Base-by-base conservation (phyloP, 2,888 invertebrate species). In the Leuctra nigra region DNA sequence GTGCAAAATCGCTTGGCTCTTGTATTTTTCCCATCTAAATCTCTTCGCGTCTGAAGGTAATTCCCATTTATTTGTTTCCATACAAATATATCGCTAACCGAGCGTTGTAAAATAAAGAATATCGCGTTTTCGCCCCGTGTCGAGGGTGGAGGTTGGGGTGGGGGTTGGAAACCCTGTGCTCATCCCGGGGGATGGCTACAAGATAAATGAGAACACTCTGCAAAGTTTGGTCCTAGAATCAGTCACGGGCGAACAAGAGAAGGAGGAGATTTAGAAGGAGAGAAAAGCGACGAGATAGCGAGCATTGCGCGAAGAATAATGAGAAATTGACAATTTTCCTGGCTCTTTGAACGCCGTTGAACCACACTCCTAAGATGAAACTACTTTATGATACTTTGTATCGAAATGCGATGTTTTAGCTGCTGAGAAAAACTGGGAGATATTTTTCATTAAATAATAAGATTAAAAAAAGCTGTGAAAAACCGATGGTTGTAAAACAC, bases 271-370 rank as follows among this genome's bases (percentile, higher is more conserved):
- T 18, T 14, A 41, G 22, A 44, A 23, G 23, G 44, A 44, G 44
- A 22, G 4, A 44, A 23, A 44, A 23, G 23, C 57, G 52, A 55
- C 48, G 44, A 47, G 46, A 47, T 39, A 52, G 41, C 48, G 24
- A 59, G 52, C 59, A 61, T 55, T 54, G 48, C 53, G 57, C 54
- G 57, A 44, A 33, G 61, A 60, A 56, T 56, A 54, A 57, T 53
- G 64, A 63, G 62, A 65, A 64, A 60, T 62, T 61, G 58, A 39
- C 39, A 39, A 39, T 39, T 14, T 14, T 14, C 16, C n/a, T 14
- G 16, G n/a, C 16, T n/a, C n/a, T n/a, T n/a, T n/a, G n/a, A n/a
- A n/a, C n/a, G n/a, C n/a, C n/a, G n/a, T n/a, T n/a, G n/a, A n/a
- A n/a, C n/a, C n/a, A n/a, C n/a, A n/a, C n/a, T n/a, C n/a, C n/a